phyloP scores from a whole-genome alignment of 2,888 invertebrate species.

The Unio delphinus region DNA sequence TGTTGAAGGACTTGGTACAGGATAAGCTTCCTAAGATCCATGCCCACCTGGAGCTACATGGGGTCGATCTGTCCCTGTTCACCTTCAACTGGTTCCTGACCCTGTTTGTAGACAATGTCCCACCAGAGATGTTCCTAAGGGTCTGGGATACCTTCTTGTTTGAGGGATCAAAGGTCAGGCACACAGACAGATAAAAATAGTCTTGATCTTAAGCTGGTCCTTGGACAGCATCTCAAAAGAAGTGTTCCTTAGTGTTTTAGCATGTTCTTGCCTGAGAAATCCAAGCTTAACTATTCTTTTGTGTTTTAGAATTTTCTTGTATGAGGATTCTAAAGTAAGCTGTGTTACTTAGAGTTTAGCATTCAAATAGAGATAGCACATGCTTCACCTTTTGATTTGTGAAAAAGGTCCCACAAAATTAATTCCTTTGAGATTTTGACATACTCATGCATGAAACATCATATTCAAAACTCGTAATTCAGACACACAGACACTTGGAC shows the following conservation, averaged over 20 bases:
- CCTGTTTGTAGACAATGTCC: constrained; percentile 75
- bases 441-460: too few species aligned
- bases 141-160: constrained; percentile 76
- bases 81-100: constrained; percentile 77
- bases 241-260: not conserved
- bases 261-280: not conserved
- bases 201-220: not conserved
- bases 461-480: too few species aligned
- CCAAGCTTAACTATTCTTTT: too few species aligned
- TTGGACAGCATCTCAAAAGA: not conserved
- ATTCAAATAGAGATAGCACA: too few species aligned
- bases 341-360: too few species aligned
- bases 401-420: too few species aligned
- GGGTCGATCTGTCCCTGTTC: constrained; percentile 73
- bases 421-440: too few species aligned
- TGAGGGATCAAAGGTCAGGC: constrained; percentile 75
- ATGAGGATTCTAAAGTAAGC: too few species aligned
- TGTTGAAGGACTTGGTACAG: constrained; percentile 74
- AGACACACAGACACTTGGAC: too few species aligned
- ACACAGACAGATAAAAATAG: not conserved
- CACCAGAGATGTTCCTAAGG: constrained; percentile 73
- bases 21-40: constrained; percentile 74
- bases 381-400: too few species aligned
- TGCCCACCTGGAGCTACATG: constrained; percentile 71
- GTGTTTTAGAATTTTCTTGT: too few species aligned